These are phyloP conservation scores for Lipophrys pholis DNA, from an alignment of 2,113 vertebrate genomes.

Conservation along the genomic window DNA sequence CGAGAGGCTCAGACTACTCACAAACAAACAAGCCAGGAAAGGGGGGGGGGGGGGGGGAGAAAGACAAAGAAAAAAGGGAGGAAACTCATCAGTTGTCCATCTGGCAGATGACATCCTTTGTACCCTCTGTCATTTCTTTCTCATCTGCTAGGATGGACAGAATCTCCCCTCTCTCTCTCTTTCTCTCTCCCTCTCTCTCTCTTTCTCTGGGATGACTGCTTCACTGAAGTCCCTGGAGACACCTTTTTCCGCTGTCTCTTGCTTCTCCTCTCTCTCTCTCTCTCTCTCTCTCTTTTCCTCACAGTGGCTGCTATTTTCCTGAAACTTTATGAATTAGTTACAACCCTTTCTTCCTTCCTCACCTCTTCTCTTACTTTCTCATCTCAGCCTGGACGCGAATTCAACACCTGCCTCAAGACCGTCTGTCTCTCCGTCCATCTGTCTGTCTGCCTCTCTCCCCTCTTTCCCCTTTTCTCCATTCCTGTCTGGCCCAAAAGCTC, in stretches of 20 bases:
- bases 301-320: constrained; percentile 78
- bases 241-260: constrained; percentile 75
- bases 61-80: constrained; percentile 70
- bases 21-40: constrained; percentile 81
- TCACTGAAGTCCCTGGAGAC: constrained; percentile 83
- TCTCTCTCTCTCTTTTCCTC: constrained; percentile 58
- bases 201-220: constrained; percentile 82
- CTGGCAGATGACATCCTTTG: constrained; percentile 85
- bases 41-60: constrained; percentile 52
- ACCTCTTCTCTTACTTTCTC: constrained; percentile 74
- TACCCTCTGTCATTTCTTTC: constrained; percentile 85
- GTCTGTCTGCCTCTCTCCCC: constrained; percentile 33
- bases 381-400: constrained; percentile 75
- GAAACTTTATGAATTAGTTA: constrained; percentile 89
- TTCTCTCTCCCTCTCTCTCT: constrained; percentile 64
- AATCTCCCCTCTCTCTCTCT: constrained; percentile 72
- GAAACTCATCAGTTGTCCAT: constrained; percentile 85
- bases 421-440: constrained; percentile 59
- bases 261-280: constrained; percentile 59
- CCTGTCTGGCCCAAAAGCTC: constrained; percentile 59
- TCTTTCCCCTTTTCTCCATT: constrained; percentile 23
- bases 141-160: constrained; percentile 84
- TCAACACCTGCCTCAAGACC: constrained; percentile 74
- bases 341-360: constrained; percentile 70
- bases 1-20: constrained; percentile 69